Base-by-base conservation (phyloP, 2,113 vertebrate species). In the Catagonus wagneri region DNA sequence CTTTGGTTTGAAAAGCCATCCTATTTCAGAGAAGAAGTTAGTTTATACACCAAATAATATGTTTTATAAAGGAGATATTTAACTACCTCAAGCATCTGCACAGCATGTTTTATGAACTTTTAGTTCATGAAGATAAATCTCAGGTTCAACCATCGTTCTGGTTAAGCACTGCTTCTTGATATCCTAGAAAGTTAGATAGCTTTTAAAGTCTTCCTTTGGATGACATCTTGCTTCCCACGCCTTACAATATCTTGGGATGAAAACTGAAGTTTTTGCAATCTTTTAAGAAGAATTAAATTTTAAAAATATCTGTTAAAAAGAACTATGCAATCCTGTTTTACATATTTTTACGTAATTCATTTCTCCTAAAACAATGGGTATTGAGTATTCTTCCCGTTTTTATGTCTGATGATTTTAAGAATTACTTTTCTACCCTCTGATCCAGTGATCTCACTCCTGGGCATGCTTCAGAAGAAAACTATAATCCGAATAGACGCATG, bases 341-440 rank as follows among this genome's bases (percentile, higher is more conserved):
- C 58, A 9, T 44, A 83, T 78, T 94, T 89, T 92, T 89, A 89
- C 15, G 54, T 52, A 86, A 63, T 93, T 91, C 25, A 85, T 81
- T 85, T 94, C 78, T 58, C 27, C 60, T 86, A 60, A 54, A 85
- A 74, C 20, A 81, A 32, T 66, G 14, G 60, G 54, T 9, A 92
- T 11, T 61, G 50, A 87, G 16, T 20, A 32, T 93, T 95, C 50
- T 95, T 94, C 85, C 74, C 89, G 65, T 54, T 9, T 75, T 6
- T 90, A 6, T 34, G 9, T 81, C 17, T 91, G 83, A 89, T 72
- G 34, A 83, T 75, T 92, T 96, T 20, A 90, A 80, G n/a, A 90
- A 83, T 71, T 69, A 87, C 32, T 87, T 86, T 97, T 72, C 25
- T 85, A 91, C 44, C 44, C 4, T 44, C 44, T 44, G 44, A 44